A percentile compares a stretch with the other conserved stretches of the same genome.
Conservation (phyloP, 2,888 invertebrate species). For the Aporophyla nigra region DNA sequence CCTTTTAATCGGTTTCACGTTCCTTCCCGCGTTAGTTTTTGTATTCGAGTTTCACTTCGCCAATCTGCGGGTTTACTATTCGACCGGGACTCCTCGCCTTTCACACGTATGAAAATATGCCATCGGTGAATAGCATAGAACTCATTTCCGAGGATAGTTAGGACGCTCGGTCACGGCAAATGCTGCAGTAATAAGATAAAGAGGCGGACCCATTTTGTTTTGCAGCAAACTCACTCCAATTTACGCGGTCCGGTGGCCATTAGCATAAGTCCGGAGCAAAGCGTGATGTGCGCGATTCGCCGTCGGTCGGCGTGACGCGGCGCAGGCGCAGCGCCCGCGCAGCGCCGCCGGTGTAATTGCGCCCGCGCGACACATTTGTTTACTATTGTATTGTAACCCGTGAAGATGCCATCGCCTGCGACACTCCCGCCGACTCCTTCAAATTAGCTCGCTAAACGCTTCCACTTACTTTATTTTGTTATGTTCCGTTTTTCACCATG, state of each 20-base stretch:
- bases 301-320: conserved; percentile 80
- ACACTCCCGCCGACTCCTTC: conserved; percentile 84
- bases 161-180: conserved; percentile 71
- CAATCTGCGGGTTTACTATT: conserved; percentile 84
- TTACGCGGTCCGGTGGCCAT: conserved; percentile 89
- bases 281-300: conserved; percentile 88
- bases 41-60: conserved; percentile 89
- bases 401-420: conserved; percentile 89
- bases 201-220: conserved; percentile 88
- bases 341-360: conserved; percentile 84
- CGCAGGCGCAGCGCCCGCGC: conserved; percentile 49
- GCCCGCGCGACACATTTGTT: conserved; percentile 89
- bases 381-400: conserved; percentile 90
- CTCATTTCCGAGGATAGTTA: conserved; percentile 72
- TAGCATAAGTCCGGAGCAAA: conserved; percentile 89
- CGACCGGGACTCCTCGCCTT: conserved; percentile 72
- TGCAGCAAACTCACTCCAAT: conserved; percentile 88
- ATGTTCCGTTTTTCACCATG: conserved; percentile 47
- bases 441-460: conserved; percentile 86
- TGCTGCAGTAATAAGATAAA: conserved; percentile 88
- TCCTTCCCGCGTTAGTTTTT: conserved; percentile 89
- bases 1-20: conserved; percentile 91
- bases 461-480: conserved; percentile 63
- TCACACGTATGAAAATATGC: conserved; percentile 75
- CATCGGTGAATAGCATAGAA: conserved; percentile 76